Evolutionary conservation across 2,797 vertebrate species (phyloP).

Genomic region (Eidolon dupreanum): DNA sequence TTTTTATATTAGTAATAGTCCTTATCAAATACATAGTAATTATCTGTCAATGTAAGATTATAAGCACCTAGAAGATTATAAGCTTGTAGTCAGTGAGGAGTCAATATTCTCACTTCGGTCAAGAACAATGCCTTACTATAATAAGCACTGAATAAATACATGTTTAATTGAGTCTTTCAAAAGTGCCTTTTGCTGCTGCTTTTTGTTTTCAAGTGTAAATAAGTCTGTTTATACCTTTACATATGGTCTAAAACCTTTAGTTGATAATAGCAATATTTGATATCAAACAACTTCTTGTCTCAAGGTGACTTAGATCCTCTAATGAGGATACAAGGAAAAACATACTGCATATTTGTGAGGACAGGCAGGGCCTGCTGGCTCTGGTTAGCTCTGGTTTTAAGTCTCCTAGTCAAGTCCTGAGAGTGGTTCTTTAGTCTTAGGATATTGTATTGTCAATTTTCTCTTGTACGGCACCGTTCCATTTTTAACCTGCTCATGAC

Average conservation of each 20-base stretch:
- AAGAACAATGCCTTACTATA: background rate
- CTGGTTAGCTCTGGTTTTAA: background rate
- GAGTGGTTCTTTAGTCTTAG: background rate
- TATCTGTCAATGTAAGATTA: background rate
- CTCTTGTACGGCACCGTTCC: background rate
- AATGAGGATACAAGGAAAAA: background rate
- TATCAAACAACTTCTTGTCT: background rate
- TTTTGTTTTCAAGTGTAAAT: background rate
- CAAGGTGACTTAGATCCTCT: background rate
- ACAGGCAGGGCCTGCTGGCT: background rate
- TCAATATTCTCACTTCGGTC: background rate
- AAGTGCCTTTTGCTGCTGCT: background rate
- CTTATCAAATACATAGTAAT: background rate
- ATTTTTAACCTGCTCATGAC: conserved; percentile 49
- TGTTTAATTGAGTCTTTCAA: background rate
- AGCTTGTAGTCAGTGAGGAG: background rate
- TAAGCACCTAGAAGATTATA: background rate
- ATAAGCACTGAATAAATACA: background rate
- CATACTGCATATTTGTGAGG: background rate
- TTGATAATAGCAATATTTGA: background rate
- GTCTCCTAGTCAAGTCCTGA: background rate
- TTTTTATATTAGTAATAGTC: background rate
- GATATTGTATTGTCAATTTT: conserved; percentile 50
- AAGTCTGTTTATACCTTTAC: background rate
- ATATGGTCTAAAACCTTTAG: background rate